Evolutionary conservation across 2,797 vertebrate genomes (phyloP).

Genomic region (Botia almorhae): DNA sequence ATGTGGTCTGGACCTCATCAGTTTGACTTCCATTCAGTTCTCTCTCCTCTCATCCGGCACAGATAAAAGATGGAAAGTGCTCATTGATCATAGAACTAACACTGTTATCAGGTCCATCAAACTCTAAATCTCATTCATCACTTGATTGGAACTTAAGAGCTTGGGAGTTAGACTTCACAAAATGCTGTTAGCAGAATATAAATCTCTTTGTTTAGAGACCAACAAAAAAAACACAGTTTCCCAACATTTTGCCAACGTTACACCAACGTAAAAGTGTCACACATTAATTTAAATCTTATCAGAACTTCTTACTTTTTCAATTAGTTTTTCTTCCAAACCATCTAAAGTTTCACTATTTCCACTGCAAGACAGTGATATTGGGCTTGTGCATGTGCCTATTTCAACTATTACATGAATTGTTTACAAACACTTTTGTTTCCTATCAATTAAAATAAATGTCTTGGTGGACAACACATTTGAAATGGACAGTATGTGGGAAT

Average conservation of each 20-base stretch:
- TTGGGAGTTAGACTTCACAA: not conserved
- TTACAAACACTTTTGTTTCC: not conserved
- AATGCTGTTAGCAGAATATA: not conserved
- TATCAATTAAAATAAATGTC: not conserved
- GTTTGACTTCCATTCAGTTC: slow-evolving; percentile 5
- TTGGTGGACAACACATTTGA: not conserved
- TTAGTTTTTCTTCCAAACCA: not conserved
- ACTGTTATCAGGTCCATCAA: not conserved
- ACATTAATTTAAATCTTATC: slow-evolving; percentile 24
- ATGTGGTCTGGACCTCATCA: slow-evolving; percentile 15
- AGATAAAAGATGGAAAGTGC: slow-evolving; percentile 1
- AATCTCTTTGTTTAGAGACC: slow-evolving; percentile 4
- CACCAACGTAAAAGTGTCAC: not conserved
- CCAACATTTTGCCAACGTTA: slow-evolving; percentile 13
- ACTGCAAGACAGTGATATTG: not conserved
- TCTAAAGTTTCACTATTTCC: not conserved
- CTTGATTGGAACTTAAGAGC: not conserved
- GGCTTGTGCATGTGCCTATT: not conserved
- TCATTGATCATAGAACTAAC: slow-evolving; percentile 7
- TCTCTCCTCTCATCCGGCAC: not conserved
- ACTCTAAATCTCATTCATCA: slow-evolving; percentile 4
- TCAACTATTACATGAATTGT: not conserved
- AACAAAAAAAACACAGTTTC: slow-evolving; percentile 18
- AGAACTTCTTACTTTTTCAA: slow-evolving; percentile 23
- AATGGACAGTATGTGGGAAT: not conserved